phyloP scores from a whole-genome alignment of 2,113 vertebrate genomes.

The Ornithorhynchus anatinus region DNA sequence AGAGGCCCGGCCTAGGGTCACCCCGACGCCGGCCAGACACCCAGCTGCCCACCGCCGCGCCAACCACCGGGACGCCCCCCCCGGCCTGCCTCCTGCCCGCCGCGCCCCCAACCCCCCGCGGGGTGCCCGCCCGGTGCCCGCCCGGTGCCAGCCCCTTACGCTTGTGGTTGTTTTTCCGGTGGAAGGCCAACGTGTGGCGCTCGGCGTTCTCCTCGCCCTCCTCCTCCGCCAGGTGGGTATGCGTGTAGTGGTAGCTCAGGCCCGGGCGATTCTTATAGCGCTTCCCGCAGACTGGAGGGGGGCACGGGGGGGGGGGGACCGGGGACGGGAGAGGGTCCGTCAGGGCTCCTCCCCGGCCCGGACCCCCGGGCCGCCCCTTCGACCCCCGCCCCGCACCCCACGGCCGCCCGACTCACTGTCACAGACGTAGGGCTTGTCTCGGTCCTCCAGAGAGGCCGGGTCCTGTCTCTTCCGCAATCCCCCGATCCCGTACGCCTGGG shows the following conservation, averaged over 20 bases:
- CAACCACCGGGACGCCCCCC: too few species aligned
- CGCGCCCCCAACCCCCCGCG: constrained; percentile 33
- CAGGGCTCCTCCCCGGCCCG: neutral
- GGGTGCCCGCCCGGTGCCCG: neutral
- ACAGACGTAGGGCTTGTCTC: constrained; percentile 95
- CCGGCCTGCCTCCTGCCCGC: too few species aligned
- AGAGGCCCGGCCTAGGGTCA: too few species aligned
- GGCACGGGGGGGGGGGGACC: neutral
- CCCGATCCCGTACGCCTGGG: constrained; percentile 86
- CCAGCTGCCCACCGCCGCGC: too few species aligned
- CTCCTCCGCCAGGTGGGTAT: constrained; percentile 93
- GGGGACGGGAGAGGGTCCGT: neutral
- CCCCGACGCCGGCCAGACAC: too few species aligned
- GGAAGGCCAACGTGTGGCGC: constrained; percentile 89
- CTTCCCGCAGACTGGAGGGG: constrained; percentile 85
- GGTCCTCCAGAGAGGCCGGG: constrained; percentile 82
- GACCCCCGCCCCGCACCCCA: constrained; percentile 14
- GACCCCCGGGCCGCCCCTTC: neutral
- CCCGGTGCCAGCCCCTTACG: constrained; percentile 76
- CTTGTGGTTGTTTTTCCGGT: constrained; percentile 95
- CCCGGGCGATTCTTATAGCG: constrained; percentile 94
- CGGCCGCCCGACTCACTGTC: constrained; percentile 82
- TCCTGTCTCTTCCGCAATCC: constrained; percentile 92
- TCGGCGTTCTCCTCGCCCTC: constrained; percentile 90
- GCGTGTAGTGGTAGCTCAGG: constrained; percentile 94